Base-by-base conservation (phyloP, 1,140 invertebrate species). In the Musca vetustissima region DNA sequence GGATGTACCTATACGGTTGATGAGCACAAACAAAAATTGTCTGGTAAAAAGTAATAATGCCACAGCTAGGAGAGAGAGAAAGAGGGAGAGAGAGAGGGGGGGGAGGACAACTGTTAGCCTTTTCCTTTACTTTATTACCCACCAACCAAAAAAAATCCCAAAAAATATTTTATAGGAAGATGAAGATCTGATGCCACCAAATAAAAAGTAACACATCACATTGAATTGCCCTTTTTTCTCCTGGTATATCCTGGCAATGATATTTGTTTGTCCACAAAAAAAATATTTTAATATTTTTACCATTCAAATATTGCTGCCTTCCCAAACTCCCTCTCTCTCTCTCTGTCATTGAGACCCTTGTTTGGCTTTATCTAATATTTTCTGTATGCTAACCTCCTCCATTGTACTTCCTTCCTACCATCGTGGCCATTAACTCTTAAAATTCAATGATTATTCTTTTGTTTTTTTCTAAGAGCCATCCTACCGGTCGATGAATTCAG, bases 381-480 rank as follows among this genome's bases (percentile, higher is more conserved):
- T n/a, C n/a, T n/a, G n/a, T n/a, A n/a, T n/a, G 13, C 8, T 28
- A 59, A 22, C 19, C 11, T 21, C n/a, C n/a, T 53, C 19, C 22
- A 4, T 36, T 43, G 57, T n/a, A 28, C 28, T 61, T 66, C 43
- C 47, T 66, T 66, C 64, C 64, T 66, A 22, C 47, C 47, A 22
- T 66, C 8, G 47, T 48, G 36, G 21, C 64, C 22, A 47, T 64
- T 36, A 1, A 8, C 22, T 24, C 55, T 28, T 36, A 36, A 28
- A 36, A 36, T 66, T 49, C 64, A 52, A 50, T 66, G 64, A 66
- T 66, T 66, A 66, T 66, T 66, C 64, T 66, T 66, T 66, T 66
- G 64, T 66, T 61, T 32, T n/a, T n/a, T n/a, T n/a, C n/a, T 43
- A 7, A 43, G 11, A 43, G 36, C 11, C 36, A 43, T 43, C 13